Percentiles rank a stretch among this genome's conserved stretches.
Evolutionary conservation across 2,888 invertebrate species (phyloP).

Genomic region (Penaeus monodon): DNA sequence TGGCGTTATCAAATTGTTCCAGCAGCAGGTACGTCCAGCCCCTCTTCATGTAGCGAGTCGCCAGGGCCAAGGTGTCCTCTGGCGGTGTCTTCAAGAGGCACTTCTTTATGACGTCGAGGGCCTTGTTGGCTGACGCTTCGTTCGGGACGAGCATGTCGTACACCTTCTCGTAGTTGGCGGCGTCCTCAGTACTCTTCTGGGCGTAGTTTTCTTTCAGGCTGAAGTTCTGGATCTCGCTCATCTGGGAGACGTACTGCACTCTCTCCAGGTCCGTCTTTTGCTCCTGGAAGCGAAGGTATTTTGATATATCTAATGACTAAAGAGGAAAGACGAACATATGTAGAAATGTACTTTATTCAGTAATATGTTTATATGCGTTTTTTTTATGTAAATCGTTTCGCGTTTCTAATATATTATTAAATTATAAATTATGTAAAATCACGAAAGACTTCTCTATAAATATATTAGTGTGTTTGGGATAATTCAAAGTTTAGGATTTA

Average conservation of each 20-base stretch:
- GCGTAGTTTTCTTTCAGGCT: constrained; percentile 24
- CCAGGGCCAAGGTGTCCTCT: constrained; percentile 34
- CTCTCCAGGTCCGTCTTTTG: constrained; percentile 48
- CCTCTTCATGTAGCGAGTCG: constrained; percentile 62
- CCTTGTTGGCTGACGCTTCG: constrained; percentile 54
- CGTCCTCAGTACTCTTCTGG: constrained; percentile 53
- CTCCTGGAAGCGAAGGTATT: constrained; percentile 28
- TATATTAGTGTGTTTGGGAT: too few relatives aligned
- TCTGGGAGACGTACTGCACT: constrained; percentile 46
- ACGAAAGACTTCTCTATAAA: too few relatives aligned
- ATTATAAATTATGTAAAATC: too few relatives aligned
- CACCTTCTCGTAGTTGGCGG: constrained; percentile 47
- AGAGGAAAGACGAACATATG: too few relatives aligned
- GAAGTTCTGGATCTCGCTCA: constrained; percentile 36
- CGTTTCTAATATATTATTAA: too few relatives aligned
- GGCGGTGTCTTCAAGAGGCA: constrained; percentile 55
- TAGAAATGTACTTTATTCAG: too few relatives aligned
- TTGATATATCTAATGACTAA: too few relatives aligned
- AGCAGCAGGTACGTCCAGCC: constrained; percentile 61
- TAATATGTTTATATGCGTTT: too few relatives aligned
- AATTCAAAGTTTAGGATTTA: too few relatives aligned
- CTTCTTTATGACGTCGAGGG: constrained; percentile 51
- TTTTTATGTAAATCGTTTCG: too few relatives aligned
- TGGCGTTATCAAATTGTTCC: constrained; percentile 54
- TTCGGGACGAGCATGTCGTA: constrained; percentile 57